phyloP scores from a whole-genome alignment of 1,140 invertebrate species.

The Caerostris extrusa region DNA sequence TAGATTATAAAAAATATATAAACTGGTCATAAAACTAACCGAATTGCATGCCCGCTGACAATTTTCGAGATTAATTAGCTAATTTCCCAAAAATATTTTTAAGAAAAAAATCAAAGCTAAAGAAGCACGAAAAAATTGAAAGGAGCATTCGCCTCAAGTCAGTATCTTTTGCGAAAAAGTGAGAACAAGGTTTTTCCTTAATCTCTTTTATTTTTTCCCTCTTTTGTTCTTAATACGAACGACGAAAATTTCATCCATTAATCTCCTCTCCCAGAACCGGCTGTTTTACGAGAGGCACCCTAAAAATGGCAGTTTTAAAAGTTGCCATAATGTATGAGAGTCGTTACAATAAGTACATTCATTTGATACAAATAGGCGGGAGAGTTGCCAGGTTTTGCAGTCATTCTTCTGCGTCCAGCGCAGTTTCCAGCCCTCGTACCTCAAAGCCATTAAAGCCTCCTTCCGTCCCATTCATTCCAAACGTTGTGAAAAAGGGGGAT shows the following conservation, averaged over 20 bases:
- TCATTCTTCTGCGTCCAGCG: conserved; percentile 74
- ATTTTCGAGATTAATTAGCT: too few relatives aligned
- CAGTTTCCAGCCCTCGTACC: conserved; percentile 73
- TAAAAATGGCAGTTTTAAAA: conserved; percentile 78
- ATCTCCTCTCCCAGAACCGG: conserved; percentile 40
- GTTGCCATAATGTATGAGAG: conserved; percentile 76
- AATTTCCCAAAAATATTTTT: too few relatives aligned
- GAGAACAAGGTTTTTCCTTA: conserved; percentile 73
- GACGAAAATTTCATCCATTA: conserved; percentile 77
- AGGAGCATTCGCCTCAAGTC: not conserved
- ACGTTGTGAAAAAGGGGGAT: conserved; percentile 69
- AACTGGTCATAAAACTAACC: too few relatives aligned
- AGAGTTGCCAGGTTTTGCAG: conserved; percentile 77
- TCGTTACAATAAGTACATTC: conserved; percentile 78
- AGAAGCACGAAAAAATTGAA: not conserved
- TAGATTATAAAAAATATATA: too few relatives aligned
- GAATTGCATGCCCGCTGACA: too few relatives aligned
- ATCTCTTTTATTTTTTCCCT: conserved; percentile 10
- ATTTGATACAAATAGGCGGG: conserved; percentile 78
- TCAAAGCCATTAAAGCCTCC: conserved; percentile 77
- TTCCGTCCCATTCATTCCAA: conserved; percentile 75
- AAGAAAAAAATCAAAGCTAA: too few relatives aligned
- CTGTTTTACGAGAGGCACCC: conserved; percentile 68
- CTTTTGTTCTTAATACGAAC: conserved; percentile 69
- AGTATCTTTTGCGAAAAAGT: conserved; percentile 40